These are phyloP conservation scores for Eriocheir sinensis DNA, from an alignment of 1,140 invertebrate species.

Conservation along the genomic window DNA sequence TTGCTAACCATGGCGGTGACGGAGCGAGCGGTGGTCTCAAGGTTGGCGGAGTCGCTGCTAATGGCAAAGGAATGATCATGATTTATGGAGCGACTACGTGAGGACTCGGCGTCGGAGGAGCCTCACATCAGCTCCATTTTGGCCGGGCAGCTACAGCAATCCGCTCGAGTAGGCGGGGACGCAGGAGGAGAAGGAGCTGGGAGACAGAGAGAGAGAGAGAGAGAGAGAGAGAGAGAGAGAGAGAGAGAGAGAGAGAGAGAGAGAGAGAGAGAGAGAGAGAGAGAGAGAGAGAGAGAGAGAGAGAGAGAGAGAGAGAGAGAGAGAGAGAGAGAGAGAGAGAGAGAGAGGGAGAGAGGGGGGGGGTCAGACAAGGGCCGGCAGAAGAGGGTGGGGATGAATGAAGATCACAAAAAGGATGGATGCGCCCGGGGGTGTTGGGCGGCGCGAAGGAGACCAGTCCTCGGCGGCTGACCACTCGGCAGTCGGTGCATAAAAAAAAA, in stretches of 20 bases:
- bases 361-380: not conserved
- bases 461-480: not conserved
- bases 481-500: not conserved
- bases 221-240: conserved; percentile 28
- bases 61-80: conserved; percentile 63
- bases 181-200: not conserved
- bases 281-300: conserved; percentile 57
- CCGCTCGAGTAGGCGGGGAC: not conserved
- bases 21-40: conserved; percentile 39
- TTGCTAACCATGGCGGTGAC: conserved; percentile 52
- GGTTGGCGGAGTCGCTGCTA: conserved; percentile 57
- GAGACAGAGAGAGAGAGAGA: conserved; percentile 35
- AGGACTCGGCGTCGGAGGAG: not conserved
- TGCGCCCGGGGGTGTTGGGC: not conserved
- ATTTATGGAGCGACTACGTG: conserved; percentile 59
- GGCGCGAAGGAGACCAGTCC: not conserved
- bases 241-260: conserved; percentile 47
- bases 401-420: not conserved
- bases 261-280: not conserved
- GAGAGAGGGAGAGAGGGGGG: not conserved
- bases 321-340: conserved; percentile 46
- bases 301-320: conserved; percentile 57
- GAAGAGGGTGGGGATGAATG: conserved; percentile 25
- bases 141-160: not conserved
- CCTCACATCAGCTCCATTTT: conserved; percentile 17